Conservation (phyloP, 2,113 vertebrate genomes). For the rabbit (Oryctolagus cuniculus) region DNA sequence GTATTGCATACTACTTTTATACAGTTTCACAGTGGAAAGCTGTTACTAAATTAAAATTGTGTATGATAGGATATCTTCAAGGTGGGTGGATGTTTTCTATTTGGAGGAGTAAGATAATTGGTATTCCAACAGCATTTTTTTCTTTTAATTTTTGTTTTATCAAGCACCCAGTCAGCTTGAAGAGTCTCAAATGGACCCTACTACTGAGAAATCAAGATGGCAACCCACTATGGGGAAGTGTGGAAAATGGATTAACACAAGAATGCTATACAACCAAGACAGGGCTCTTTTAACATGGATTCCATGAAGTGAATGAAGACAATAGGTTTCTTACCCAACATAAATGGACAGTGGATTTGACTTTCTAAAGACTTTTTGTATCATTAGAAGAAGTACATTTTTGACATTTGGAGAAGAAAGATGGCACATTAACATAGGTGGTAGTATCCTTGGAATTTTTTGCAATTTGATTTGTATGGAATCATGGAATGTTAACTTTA, state of each 20-base stretch:
- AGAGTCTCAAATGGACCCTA: conserved; percentile 94
- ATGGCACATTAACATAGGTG: conserved; percentile 73
- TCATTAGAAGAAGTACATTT: conserved; percentile 70
- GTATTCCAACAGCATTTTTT: conserved; percentile 93
- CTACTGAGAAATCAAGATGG: conserved; percentile 96
- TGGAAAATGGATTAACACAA: conserved; percentile 89
- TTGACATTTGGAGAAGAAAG: conserved; percentile 75
- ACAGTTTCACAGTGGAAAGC: conserved; percentile 40
- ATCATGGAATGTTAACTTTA: conserved; percentile 85
- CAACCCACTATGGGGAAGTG: conserved; percentile 89
- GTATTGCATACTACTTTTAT: conserved; percentile 8
- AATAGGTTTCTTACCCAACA: conserved; percentile 83
- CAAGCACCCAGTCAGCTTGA: conserved; percentile 94
- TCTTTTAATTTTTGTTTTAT: conserved; percentile 93
- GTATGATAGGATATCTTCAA: conserved; percentile 79
- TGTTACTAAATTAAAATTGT: conserved; percentile 59
- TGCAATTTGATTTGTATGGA: conserved; percentile 78
- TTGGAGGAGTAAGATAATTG: conserved; percentile 87
- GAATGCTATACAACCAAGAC: conserved; percentile 88
- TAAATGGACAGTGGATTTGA: conserved; percentile 86
- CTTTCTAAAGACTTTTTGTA: conserved; percentile 80
- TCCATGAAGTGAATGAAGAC: conserved; percentile 88
- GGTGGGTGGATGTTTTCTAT: conserved; percentile 84
- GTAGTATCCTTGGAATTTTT: conserved; percentile 75
- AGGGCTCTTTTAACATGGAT: conserved; percentile 88